A percentile compares a stretch with the other conserved stretches of the same genome.
Conservation (phyloP, 2,113 vertebrate genomes). For the Corythornis madagascariensis region DNA sequence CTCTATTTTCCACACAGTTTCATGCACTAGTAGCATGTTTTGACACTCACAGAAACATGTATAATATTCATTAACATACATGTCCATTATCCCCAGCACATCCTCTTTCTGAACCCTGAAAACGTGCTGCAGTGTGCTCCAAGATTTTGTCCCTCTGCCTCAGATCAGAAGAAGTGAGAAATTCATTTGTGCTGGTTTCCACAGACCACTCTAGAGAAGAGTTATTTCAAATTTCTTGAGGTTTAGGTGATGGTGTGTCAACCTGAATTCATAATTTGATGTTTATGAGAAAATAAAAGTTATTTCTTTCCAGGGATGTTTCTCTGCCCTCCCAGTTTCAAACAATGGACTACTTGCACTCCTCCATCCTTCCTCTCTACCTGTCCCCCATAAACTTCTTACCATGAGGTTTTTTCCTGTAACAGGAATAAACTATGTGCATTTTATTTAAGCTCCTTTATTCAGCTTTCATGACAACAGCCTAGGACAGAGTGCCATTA, state of each 20-base stretch:
- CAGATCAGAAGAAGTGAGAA: background rate
- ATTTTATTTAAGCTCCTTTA: background rate
- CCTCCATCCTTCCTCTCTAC: background rate
- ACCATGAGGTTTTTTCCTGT: background rate
- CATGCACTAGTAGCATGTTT: accelerated
- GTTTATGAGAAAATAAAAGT: background rate
- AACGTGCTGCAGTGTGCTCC: background rate
- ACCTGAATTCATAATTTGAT: background rate
- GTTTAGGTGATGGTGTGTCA: background rate
- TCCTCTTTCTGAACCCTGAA: background rate
- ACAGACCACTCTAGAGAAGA: background rate
- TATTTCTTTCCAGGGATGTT: background rate
- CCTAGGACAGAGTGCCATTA: background rate
- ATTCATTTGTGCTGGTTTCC: background rate
- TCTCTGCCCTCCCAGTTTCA: background rate
- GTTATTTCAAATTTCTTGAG: background rate
- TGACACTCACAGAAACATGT: background rate
- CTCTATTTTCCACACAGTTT: background rate
- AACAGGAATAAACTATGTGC: background rate
- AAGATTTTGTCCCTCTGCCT: background rate
- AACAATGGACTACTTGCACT: background rate
- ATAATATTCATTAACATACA: accelerated
- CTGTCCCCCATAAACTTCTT: background rate
- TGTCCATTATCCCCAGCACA: background rate
- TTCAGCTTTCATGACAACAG: background rate